Evolutionary conservation across 2,888 invertebrate genomes (phyloP).

Genomic region (Spilosoma lubricipeda): DNA sequence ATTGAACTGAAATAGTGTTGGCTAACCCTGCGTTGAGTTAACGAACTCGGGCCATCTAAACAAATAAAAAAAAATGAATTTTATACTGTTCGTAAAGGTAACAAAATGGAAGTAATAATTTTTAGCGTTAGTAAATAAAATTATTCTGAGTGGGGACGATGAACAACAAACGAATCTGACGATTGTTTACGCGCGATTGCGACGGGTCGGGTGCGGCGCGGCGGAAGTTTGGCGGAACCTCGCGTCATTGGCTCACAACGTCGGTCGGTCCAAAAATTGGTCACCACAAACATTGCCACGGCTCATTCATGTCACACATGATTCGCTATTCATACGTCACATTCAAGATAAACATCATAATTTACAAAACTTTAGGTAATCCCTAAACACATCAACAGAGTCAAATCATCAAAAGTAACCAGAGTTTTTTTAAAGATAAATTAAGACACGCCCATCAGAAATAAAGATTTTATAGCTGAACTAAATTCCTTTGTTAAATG

Average conservation of each 20-base stretch:
- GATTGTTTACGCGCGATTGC: conserved; percentile 79
- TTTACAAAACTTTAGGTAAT: conserved; percentile 17
- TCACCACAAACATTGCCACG: conserved; percentile 59
- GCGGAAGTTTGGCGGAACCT: conserved; percentile 81
- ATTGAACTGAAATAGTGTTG: conserved; percentile 1
- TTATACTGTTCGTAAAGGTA: conserved; percentile 18
- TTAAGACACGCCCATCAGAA: conserved; percentile 7
- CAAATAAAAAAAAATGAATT: neutral
- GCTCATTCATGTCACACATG: conserved; percentile 72
- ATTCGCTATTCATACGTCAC: conserved; percentile 60
- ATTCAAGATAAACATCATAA: conserved; percentile 54
- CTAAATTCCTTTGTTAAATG: conserved; percentile 41
- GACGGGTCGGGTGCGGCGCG: conserved; percentile 66
- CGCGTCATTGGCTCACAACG: conserved; percentile 81
- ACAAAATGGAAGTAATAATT: conserved; percentile 25
- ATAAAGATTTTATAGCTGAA: conserved; percentile 24
- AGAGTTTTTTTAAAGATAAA: neutral
- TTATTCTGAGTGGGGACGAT: conserved; percentile 52
- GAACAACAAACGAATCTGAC: conserved; percentile 70
- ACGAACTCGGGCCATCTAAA: neutral
- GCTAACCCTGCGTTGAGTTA: neutral
- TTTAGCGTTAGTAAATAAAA: conserved; percentile 35
- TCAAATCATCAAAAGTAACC: neutral
- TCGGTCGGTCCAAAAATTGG: conserved; percentile 68
- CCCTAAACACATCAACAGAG: neutral